These are phyloP conservation scores for Drosophila micromelanica DNA, from an alignment of 1,140 invertebrate genomes.

Conservation along the genomic window DNA sequence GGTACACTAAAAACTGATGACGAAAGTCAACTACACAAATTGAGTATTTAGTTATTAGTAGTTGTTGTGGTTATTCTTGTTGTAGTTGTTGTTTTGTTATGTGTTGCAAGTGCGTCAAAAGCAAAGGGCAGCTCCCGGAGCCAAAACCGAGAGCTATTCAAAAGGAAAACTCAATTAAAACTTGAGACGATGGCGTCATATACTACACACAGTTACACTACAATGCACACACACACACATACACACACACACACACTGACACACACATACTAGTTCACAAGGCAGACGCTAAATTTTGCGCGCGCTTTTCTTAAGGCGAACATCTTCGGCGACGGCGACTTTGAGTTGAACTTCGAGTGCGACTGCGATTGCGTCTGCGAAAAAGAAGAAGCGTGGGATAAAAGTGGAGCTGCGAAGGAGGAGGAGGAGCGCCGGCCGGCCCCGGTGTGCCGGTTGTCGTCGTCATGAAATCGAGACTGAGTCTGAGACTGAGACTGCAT, in stretches of 20 bases:
- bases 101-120: constrained; percentile 54
- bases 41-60: constrained; percentile 22
- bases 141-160: constrained; percentile 50
- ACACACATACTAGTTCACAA: constrained; percentile 16
- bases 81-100: not conserved
- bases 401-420: not conserved
- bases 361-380: constrained; percentile 25
- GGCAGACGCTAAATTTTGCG: constrained; percentile 67
- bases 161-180: constrained; percentile 66
- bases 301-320: constrained; percentile 71
- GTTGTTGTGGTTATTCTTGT: constrained; percentile 10
- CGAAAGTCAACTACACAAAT: constrained; percentile 50
- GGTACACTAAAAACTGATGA: constrained; percentile 39
- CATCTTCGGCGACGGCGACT: constrained; percentile 60
- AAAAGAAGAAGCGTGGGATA: not conserved
- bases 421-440: not conserved
- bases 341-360: constrained; percentile 55
- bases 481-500: constrained; percentile 27
- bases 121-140: constrained; percentile 14
- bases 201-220: constrained; percentile 1
- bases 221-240: constrained; percentile 1
- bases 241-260: constrained; percentile 1
- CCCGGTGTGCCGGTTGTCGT: too few species aligned
- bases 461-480: not conserved
- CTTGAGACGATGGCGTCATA: constrained; percentile 57